Conservation (phyloP, 2,888 invertebrate genomes). For the Habroteleia sp. region DNA sequence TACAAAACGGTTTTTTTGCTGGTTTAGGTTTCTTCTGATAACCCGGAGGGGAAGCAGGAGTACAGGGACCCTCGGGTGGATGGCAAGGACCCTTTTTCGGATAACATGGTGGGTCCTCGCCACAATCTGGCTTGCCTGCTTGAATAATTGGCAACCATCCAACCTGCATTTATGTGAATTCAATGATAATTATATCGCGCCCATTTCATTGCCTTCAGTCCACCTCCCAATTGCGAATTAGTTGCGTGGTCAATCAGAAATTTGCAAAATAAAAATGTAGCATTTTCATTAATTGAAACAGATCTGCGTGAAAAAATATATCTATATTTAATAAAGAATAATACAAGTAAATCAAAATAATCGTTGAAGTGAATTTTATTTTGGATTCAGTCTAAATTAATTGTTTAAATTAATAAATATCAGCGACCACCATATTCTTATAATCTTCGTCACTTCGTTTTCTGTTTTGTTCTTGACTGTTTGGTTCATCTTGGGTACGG, state of each 20-base stretch:
- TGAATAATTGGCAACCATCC: slow-evolving; percentile 43
- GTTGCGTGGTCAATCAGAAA: slow-evolving; percentile 1
- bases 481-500: slow-evolving; percentile 32
- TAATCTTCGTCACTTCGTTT: slow-evolving; percentile 19
- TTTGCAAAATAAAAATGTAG: slow-evolving; percentile 11
- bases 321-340: slow-evolving; percentile 6
- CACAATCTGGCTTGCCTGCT: slow-evolving; percentile 71
- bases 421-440: slow-evolving; percentile 10
- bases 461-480: slow-evolving; percentile 6
- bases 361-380: neutral
- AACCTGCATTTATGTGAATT: slow-evolving; percentile 55
- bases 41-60: slow-evolving; percentile 69
- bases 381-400: neutral
- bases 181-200: slow-evolving; percentile 33
- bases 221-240: slow-evolving; percentile 51
- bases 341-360: slow-evolving; percentile 7
- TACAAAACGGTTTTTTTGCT: slow-evolving; percentile 72
- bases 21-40: slow-evolving; percentile 69
- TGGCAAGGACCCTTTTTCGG: slow-evolving; percentile 70
- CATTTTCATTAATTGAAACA: no score
- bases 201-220: slow-evolving; percentile 50
- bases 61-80: slow-evolving; percentile 72
- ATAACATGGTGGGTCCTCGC: slow-evolving; percentile 67
- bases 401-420: neutral
- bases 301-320: neutral